Evolutionary conservation across 2,888 invertebrate genomes (phyloP).

Genomic region (Lydus trimaculatus): DNA sequence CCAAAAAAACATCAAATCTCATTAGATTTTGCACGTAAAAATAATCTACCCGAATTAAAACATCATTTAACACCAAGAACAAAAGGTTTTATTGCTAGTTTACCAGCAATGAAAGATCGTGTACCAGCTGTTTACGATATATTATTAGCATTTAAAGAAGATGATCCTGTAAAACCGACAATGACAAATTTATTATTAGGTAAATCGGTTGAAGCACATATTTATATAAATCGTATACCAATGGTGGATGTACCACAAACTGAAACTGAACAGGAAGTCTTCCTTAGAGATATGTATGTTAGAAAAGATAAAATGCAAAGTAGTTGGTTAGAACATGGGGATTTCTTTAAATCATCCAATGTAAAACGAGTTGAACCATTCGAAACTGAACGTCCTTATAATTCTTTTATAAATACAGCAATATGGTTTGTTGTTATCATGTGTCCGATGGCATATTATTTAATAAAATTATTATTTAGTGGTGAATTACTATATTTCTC

Average conservation of each 20-base stretch:
- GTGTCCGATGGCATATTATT: slow-evolving; percentile 75
- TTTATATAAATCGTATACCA: slow-evolving; percentile 83
- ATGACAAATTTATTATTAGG: slow-evolving; percentile 80
- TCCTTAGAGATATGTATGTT: slow-evolving; percentile 83
- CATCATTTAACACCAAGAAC: slow-evolving; percentile 94
- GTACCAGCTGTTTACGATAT: slow-evolving; percentile 87
- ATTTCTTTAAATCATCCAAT: slow-evolving; percentile 81
- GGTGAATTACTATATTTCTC: slow-evolving; percentile 76
- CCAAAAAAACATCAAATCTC: slow-evolving; percentile 86
- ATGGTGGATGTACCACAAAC: slow-evolving; percentile 80
- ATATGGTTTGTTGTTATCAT: slow-evolving; percentile 75
- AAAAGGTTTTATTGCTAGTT: slow-evolving; percentile 90
- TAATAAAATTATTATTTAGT: slow-evolving; percentile 71
- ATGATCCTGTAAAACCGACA: slow-evolving; percentile 75
- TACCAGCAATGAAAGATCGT: slow-evolving; percentile 81
- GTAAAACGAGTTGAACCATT: slow-evolving; percentile 70
- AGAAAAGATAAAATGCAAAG: slow-evolving; percentile 82
- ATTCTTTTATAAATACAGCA: slow-evolving; percentile 74
- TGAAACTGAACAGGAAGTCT: slow-evolving; percentile 76
- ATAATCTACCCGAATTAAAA: slow-evolving; percentile 83
- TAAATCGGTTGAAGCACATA: slow-evolving; percentile 73
- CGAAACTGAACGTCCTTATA: slow-evolving; percentile 66
- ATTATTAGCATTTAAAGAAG: slow-evolving; percentile 74
- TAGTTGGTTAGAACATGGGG: slow-evolving; percentile 77
- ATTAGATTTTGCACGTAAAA: slow-evolving; percentile 84